These are phyloP conservation scores for Natator depressus DNA, from an alignment of 2,113 vertebrate species.

Conservation along the genomic window DNA sequence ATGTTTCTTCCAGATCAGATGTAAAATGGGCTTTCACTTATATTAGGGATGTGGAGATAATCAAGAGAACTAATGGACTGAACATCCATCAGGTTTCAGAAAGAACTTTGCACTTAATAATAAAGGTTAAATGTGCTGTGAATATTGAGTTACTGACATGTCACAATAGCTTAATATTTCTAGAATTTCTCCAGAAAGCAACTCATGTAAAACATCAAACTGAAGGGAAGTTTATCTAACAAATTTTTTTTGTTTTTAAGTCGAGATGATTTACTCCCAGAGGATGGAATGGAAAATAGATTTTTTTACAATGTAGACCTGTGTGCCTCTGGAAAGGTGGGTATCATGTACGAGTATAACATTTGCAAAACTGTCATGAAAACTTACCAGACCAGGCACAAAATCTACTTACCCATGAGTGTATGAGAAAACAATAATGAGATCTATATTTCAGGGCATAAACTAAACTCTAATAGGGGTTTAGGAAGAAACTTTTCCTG, in stretches of 20 bases:
- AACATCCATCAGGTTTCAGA: background rate
- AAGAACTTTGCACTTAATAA: background rate
- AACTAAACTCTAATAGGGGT: background rate
- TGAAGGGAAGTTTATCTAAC: background rate
- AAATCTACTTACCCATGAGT: background rate
- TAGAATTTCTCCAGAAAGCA: background rate
- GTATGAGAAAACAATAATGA: background rate
- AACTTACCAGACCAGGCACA: background rate
- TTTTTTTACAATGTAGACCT: constrained; percentile 81
- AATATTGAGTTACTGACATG: background rate
- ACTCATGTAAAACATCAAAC: background rate
- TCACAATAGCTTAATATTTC: background rate
- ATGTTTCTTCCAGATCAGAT: background rate
- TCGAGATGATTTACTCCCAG: constrained; percentile 79
- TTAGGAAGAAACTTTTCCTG: background rate
- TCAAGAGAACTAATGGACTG: background rate
- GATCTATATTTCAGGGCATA: background rate
- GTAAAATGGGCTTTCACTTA: background rate
- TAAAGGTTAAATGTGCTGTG: background rate
- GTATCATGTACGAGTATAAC: background rate
- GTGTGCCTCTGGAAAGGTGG: constrained; percentile 86
- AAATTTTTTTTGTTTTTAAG: constrained; percentile 54
- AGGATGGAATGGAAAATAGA: constrained; percentile 74
- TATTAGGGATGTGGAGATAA: background rate
- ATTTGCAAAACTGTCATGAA: background rate